A percentile compares a stretch with the other conserved stretches of the same genome.
These are phyloP conservation scores for Scarus forsteni DNA, from an alignment of 2,797 vertebrate genomes.

Conservation along the genomic window DNA sequence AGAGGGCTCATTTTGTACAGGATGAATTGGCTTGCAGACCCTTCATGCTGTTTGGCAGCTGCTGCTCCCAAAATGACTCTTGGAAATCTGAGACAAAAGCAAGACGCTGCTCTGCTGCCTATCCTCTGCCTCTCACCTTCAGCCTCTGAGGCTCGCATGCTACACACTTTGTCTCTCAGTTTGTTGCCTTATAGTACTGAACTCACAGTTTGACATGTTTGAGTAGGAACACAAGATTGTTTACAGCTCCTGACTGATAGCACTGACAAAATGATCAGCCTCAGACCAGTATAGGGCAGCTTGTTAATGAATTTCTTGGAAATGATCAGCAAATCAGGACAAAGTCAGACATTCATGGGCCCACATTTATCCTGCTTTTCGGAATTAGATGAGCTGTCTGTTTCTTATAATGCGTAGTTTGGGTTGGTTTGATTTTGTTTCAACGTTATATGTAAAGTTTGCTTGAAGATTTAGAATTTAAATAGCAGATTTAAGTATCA, in stretches of 20 bases:
- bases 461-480: background rate
- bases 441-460: background rate
- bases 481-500: background rate
- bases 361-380: constrained; percentile 4
- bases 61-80: constrained; percentile 70
- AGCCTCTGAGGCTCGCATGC: constrained; percentile 4
- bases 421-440: background rate
- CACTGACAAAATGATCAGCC: constrained; percentile 30
- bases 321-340: constrained; percentile 19
- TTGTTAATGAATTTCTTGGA: constrained; percentile 20
- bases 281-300: constrained; percentile 25
- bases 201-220: constrained; percentile 4
- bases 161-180: constrained; percentile 4
- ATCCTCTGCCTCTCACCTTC: constrained; percentile 23
- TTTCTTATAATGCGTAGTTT: background rate
- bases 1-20: constrained; percentile 49
- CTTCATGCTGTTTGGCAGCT: constrained; percentile 62
- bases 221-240: constrained; percentile 48
- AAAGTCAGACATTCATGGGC: background rate
- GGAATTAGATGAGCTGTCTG: background rate
- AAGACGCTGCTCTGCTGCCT: constrained; percentile 30
- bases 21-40: constrained; percentile 27
- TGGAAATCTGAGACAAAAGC: constrained; percentile 69
- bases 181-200: constrained; percentile 36
- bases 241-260: constrained; percentile 43